Conservation (phyloP, 1,140 invertebrate species). For the Zaprionus capensis region DNA sequence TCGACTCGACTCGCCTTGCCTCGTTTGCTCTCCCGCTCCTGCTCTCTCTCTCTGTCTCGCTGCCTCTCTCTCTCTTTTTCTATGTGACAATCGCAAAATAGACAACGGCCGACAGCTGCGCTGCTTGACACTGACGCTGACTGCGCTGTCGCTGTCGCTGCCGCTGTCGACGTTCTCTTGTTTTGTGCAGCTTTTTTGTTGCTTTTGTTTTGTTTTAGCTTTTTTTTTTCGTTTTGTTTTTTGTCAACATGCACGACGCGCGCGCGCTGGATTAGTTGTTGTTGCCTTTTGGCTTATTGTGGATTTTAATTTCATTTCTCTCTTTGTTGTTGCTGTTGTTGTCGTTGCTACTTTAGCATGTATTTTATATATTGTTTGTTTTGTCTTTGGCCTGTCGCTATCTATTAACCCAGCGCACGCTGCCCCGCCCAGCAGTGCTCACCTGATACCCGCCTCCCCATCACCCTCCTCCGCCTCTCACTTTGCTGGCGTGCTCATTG, state of each 20-base stretch:
- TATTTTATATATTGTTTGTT: constrained; percentile 50
- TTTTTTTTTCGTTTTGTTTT: constrained; percentile 21
- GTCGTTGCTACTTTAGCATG: constrained; percentile 18
- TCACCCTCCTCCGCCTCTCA: too few species aligned
- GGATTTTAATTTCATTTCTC: constrained; percentile 55
- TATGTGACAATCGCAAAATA: constrained; percentile 48
- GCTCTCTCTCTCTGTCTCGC: background rate
- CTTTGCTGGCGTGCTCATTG: constrained; percentile 19
- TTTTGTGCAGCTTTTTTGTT: constrained; percentile 41
- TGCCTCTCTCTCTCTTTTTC: constrained; percentile 1
- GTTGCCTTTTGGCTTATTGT: constrained; percentile 50
- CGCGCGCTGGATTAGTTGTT: constrained; percentile 54
- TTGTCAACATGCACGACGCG: constrained; percentile 47
- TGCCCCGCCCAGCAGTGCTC: constrained; percentile 29
- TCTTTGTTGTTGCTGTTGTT: constrained; percentile 12
- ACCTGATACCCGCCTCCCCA: background rate
- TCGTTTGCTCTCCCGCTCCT: constrained; percentile 23
- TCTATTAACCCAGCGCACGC: constrained; percentile 46
- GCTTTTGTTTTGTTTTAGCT: constrained; percentile 15
- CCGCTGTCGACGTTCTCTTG: constrained; percentile 37
- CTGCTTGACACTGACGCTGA: constrained; percentile 40
- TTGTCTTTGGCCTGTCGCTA: constrained; percentile 51
- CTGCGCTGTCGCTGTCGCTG: constrained; percentile 21
- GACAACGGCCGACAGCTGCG: constrained; percentile 51
- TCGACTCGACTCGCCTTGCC: constrained; percentile 6